Percentiles rank a stretch among this genome's conserved stretches.
Evolutionary conservation across 1,140 invertebrate species (phyloP).

Genomic region (Philopotamus ludificatus): DNA sequence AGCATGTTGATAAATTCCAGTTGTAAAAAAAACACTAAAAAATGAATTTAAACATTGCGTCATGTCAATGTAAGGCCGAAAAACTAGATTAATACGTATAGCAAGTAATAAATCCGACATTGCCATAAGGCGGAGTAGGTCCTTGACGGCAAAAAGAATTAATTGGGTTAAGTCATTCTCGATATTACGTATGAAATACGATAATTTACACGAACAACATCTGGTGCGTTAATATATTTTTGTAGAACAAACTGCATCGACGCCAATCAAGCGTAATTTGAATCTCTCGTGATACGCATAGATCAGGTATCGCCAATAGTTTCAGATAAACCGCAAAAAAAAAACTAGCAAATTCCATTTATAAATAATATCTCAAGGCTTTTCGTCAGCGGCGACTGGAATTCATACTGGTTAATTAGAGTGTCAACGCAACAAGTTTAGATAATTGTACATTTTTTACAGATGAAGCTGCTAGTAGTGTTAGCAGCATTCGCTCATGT

Average conservation of each 20-base stretch:
- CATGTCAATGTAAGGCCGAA: too few species aligned
- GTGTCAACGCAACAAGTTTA: too few species aligned
- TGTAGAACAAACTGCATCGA: background rate
- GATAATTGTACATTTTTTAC: background rate
- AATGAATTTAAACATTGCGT: too few species aligned
- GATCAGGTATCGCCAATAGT: background rate
- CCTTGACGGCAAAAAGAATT: background rate
- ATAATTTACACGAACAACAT: background rate
- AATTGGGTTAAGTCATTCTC: background rate
- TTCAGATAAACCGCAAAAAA: background rate
- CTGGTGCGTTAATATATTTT: background rate
- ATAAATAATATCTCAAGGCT: too few species aligned
- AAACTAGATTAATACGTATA: too few species aligned
- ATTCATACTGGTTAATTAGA: too few species aligned
- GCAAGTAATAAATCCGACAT: too few species aligned
- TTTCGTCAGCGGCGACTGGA: too few species aligned
- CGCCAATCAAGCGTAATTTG: background rate
- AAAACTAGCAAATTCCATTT: background rate
- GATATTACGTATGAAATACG: background rate
- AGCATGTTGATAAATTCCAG: too few species aligned
- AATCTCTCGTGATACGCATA: background rate
- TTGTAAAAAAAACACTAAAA: too few species aligned
- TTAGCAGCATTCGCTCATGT: slow-evolving; percentile 47
- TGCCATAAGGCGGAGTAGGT: background rate
- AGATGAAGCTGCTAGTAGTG: slow-evolving; percentile 46